These are phyloP conservation scores for Cremastinae sp. DNA, from an alignment of 2,888 invertebrate species.

Conservation along the genomic window DNA sequence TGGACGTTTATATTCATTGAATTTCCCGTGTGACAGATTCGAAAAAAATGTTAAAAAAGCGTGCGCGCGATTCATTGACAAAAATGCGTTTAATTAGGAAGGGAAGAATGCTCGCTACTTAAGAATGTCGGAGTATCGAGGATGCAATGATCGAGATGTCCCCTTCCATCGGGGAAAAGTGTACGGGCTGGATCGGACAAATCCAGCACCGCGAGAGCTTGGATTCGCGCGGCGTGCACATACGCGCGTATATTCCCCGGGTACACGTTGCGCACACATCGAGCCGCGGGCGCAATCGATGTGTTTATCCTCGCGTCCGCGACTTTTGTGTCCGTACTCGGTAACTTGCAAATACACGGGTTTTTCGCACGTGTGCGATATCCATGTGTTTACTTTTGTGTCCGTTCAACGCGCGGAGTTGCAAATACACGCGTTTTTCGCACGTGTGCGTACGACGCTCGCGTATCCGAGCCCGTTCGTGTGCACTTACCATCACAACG, in stretches of 20 bases:
- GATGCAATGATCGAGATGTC: conserved; percentile 75
- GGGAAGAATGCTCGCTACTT: not conserved
- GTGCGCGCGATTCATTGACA: not conserved
- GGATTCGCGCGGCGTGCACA: conserved; percentile 23
- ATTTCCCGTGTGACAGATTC: too few relatives aligned
- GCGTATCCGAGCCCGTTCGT: conserved; percentile 1
- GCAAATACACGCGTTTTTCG: conserved; percentile 5
- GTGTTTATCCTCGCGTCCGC: too few relatives aligned
- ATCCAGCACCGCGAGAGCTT: conserved; percentile 47
- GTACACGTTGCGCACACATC: not conserved
- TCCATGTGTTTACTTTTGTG: not conserved
- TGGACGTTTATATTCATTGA: too few relatives aligned
- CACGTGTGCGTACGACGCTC: conserved; percentile 11
- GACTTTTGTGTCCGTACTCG: too few relatives aligned
- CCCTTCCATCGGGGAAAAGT: conserved; percentile 68
- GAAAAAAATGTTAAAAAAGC: too few relatives aligned
- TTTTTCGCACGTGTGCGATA: too few relatives aligned
- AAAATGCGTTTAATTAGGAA: not conserved
- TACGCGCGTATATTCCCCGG: not conserved
- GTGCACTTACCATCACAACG: conserved; percentile 43
- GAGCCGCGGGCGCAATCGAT: not conserved
- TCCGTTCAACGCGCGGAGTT: conserved; percentile 18
- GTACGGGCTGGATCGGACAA: conserved; percentile 55
- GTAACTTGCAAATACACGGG: too few relatives aligned
- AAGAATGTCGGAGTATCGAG: conserved; percentile 64